Conservation (phyloP, 2,113 vertebrate species). For the Psittacula cyanocephala region DNA sequence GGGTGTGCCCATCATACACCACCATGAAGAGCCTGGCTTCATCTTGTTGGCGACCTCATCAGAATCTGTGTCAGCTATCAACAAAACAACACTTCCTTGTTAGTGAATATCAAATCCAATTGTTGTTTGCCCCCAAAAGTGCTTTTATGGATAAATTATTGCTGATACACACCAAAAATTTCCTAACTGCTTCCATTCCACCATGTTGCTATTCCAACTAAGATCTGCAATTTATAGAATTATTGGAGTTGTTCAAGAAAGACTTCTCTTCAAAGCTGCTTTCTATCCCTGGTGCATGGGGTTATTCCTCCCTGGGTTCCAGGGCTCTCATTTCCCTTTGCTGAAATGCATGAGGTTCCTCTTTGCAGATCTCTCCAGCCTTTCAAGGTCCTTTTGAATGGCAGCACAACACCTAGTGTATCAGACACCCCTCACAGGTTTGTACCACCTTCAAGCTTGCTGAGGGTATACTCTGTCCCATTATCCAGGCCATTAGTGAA, state of each 20-base stretch:
- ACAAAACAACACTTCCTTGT: background rate
- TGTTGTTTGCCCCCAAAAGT: background rate
- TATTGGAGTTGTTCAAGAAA: background rate
- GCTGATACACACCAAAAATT: background rate
- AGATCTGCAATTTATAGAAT: background rate
- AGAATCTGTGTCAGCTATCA: background rate
- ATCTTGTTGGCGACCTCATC: background rate
- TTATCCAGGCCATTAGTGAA: background rate
- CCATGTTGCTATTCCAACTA: background rate
- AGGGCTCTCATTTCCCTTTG: background rate
- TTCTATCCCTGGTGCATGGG: background rate
- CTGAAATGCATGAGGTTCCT: background rate
- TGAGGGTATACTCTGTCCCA: background rate
- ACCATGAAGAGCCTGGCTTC: background rate
- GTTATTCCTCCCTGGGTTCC: background rate
- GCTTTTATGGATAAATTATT: background rate
- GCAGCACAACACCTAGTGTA: background rate
- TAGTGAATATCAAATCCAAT: background rate
- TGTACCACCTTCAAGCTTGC: background rate
- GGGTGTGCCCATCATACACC: background rate
- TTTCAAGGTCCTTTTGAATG: background rate
- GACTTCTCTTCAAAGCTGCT: background rate
- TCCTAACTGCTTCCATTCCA: background rate
- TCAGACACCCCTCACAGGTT: background rate
- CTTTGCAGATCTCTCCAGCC: background rate